A percentile compares a stretch with the other conserved stretches of the same genome.
Conservation (phyloP, 2,797 vertebrate species). For the Sardinella longiceps region DNA sequence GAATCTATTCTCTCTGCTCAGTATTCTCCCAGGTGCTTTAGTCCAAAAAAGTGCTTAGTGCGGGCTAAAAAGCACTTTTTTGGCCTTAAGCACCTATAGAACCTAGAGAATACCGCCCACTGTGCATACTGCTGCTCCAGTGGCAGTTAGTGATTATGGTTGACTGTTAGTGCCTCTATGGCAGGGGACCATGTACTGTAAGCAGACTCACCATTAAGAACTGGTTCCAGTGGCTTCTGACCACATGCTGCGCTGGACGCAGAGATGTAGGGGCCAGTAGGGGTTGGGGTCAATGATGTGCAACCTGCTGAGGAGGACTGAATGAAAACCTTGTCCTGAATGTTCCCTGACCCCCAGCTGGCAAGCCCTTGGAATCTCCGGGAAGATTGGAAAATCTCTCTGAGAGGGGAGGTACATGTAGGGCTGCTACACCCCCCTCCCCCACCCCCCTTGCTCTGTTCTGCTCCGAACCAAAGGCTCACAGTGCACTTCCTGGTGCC, state of each 20-base stretch:
- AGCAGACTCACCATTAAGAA: background rate
- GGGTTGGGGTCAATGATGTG: background rate
- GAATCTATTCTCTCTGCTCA: no score
- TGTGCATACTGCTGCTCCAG: background rate
- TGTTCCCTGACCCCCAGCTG: slow-evolving; percentile 14
- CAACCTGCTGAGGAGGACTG: background rate
- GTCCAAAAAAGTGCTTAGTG: no score
- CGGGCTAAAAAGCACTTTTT: no score
- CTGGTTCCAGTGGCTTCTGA: background rate
- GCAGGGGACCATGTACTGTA: background rate
- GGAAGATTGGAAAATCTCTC: slow-evolving; percentile 1
- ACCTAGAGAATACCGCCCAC: no score
- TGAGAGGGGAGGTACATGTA: background rate
- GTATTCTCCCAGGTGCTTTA: no score
- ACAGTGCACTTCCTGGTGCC: background rate
- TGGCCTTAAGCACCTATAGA: no score
- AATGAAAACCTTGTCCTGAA: background rate
- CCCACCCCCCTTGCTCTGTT: background rate
- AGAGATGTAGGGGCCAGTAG: background rate
- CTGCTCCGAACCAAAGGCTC: background rate
- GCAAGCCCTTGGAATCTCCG: background rate
- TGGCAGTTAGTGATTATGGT: background rate
- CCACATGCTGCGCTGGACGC: background rate
- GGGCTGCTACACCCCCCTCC: background rate
- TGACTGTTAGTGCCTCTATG: background rate